These are phyloP conservation scores for Ectemnius lituratus DNA, from an alignment of 2,888 invertebrate species.

Conservation along the genomic window DNA sequence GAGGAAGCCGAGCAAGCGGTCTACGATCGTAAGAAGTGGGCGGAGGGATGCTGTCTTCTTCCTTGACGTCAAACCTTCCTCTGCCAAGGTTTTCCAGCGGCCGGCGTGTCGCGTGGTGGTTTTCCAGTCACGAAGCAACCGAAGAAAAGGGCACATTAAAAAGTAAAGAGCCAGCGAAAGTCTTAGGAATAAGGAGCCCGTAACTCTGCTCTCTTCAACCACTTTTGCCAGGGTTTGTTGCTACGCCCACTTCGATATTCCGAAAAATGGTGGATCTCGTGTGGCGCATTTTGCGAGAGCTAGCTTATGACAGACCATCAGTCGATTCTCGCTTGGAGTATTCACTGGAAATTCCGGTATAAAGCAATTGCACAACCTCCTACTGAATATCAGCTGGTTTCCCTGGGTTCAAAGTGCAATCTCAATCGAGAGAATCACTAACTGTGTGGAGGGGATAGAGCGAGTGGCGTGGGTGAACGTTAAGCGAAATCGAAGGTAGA, in stretches of 20 bases:
- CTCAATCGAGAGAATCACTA: too few species aligned
- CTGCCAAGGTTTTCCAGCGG: slow-evolving; percentile 27
- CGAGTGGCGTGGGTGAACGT: too few species aligned
- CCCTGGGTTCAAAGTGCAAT: not conserved
- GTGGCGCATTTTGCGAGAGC: too few species aligned
- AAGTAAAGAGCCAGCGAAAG: slow-evolving; percentile 24
- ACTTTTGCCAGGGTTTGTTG: not conserved
- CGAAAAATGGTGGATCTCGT: too few species aligned
- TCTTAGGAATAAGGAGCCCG: slow-evolving; percentile 14
- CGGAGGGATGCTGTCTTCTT: slow-evolving; percentile 17
- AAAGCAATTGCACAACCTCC: too few species aligned
- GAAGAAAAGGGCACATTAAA: slow-evolving; percentile 26
- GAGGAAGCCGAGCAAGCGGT: slow-evolving; percentile 38
- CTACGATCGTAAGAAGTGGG: not conserved
- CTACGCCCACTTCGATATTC: too few species aligned
- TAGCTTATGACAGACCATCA: too few species aligned
- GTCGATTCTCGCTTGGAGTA: too few species aligned
- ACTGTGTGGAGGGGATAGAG: too few species aligned
- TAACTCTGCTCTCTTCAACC: not conserved
- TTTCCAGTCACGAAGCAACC: slow-evolving; percentile 54
- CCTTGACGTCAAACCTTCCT: slow-evolving; percentile 45
- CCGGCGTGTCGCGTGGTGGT: slow-evolving; percentile 13
- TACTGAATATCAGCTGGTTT: not conserved
- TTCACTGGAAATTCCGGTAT: too few species aligned
- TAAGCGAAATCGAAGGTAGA: slow-evolving; percentile 49